Percentiles rank a stretch among this genome's conserved stretches.
Conservation (phyloP, 2,888 invertebrate genomes). For the Drosophila paranaensis region DNA sequence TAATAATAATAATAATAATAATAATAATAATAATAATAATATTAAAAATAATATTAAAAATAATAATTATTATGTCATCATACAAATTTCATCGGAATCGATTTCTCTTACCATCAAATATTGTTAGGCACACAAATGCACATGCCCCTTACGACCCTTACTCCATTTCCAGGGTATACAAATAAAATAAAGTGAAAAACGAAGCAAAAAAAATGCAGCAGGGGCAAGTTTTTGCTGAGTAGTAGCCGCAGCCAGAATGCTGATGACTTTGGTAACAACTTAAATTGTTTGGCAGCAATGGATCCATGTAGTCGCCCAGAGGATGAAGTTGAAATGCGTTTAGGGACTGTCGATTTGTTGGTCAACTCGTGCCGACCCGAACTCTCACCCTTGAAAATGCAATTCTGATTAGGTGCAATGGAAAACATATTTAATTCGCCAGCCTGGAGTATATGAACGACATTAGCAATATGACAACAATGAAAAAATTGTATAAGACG, state of each 20-base stretch:
- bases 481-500: conserved; percentile 40
- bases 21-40: no score
- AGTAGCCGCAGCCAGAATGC: conserved; percentile 61
- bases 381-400: background rate
- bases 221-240: conserved; percentile 58
- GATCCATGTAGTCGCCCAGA: conserved; percentile 37
- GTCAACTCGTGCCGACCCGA: conserved; percentile 34
- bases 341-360: conserved; percentile 57
- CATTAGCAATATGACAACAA: conserved; percentile 37
- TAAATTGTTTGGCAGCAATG: conserved; percentile 75
- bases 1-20: no score
- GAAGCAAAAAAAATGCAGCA: conserved; percentile 52
- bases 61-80: no score
- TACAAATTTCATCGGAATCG: no score
- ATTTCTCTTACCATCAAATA: background rate
- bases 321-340: conserved; percentile 69
- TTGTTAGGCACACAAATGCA: background rate
- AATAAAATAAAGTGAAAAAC: conserved; percentile 15
- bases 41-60: no score
- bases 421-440: conserved; percentile 10
- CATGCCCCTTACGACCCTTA: background rate
- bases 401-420: background rate
- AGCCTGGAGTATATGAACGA: conserved; percentile 18
- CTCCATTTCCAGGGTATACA: background rate
- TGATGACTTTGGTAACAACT: conserved; percentile 80